These are phyloP conservation scores for Ormyrus labotus DNA, from an alignment of 2,888 invertebrate genomes.

Conservation along the genomic window DNA sequence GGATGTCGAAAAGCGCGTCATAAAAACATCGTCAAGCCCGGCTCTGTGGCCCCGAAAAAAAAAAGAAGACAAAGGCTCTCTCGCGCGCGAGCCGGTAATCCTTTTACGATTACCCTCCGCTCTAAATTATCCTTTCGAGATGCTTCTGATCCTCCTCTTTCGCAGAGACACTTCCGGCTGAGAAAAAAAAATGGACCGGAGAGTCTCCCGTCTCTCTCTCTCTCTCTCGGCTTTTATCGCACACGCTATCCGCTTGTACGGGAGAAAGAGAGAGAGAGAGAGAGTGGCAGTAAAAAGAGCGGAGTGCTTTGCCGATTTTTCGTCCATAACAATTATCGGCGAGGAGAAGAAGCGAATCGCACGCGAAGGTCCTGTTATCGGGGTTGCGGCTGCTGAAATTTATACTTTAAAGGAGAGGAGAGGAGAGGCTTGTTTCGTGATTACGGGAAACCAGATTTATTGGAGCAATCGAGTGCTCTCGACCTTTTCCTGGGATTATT, in stretches of 20 bases:
- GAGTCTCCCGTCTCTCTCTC: not conserved
- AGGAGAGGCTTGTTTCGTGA: not conserved
- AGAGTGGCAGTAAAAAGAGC: not conserved
- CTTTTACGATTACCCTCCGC: conserved; percentile 37
- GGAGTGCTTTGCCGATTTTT: conserved; percentile 34
- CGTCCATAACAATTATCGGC: conserved; percentile 46
- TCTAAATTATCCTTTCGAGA: conserved; percentile 38
- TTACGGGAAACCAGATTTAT: not conserved
- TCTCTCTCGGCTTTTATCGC: conserved; percentile 1
- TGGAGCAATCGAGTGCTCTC: not conserved
- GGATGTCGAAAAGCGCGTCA: too few species aligned
- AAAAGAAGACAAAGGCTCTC: conserved; percentile 6
- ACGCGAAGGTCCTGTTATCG: conserved; percentile 55
- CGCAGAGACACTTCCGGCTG: not conserved
- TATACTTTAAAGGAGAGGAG: conserved; percentile 18
- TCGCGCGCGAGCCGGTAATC: conserved; percentile 28
- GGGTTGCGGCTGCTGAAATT: conserved; percentile 14
- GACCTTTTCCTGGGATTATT: too few species aligned
- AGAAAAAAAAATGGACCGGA: not conserved
- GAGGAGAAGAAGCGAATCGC: conserved; percentile 25
- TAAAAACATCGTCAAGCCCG: not conserved
- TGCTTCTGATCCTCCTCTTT: not conserved
- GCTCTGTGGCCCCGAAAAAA: not conserved
- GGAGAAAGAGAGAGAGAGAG: not conserved
- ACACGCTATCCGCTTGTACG: conserved; percentile 27